These are phyloP conservation scores for Anguilla megastoma DNA, from an alignment of 2,797 vertebrate genomes.

Conservation along the genomic window DNA sequence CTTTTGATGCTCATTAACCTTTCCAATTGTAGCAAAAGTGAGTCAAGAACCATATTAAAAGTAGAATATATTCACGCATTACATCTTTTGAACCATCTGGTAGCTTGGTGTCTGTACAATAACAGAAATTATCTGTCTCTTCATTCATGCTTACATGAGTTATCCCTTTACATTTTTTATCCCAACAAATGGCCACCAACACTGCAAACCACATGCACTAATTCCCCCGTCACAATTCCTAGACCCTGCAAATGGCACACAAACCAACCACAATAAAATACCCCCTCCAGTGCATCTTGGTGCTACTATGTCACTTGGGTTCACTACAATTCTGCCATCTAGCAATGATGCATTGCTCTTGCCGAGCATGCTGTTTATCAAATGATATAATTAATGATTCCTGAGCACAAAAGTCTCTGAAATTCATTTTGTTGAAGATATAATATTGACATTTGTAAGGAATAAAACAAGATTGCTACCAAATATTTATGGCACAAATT, in stretches of 20 bases:
- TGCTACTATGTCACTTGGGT: slow-evolving; percentile 52
- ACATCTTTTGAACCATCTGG: slow-evolving; percentile 44
- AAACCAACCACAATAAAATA: slow-evolving; percentile 11
- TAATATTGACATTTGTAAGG: slow-evolving; percentile 8
- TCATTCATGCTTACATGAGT: slow-evolving; percentile 58
- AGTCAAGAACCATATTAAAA: not conserved
- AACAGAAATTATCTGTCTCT: slow-evolving; percentile 27
- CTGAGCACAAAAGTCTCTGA: slow-evolving; percentile 10
- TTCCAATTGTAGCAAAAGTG: not conserved
- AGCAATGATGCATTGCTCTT: slow-evolving; percentile 58
- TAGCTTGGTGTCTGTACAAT: slow-evolving; percentile 46
- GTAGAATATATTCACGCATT: not conserved
- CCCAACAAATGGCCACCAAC: not conserved
- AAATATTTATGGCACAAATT: slow-evolving; percentile 68
- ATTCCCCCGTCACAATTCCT: not conserved
- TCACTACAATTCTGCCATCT: slow-evolving; percentile 55
- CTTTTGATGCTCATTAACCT: not conserved
- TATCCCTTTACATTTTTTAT: slow-evolving; percentile 32
- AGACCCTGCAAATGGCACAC: not conserved
- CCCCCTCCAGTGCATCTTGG: slow-evolving; percentile 61
- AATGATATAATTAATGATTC: slow-evolving; percentile 54
- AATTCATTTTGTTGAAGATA: slow-evolving; percentile 54
- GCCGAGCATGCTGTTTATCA: slow-evolving; percentile 54
- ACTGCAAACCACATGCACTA: not conserved
- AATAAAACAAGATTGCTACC: slow-evolving; percentile 57